phyloP scores from a whole-genome alignment of 2,888 invertebrate species.

The Hypsopygia costalis region DNA sequence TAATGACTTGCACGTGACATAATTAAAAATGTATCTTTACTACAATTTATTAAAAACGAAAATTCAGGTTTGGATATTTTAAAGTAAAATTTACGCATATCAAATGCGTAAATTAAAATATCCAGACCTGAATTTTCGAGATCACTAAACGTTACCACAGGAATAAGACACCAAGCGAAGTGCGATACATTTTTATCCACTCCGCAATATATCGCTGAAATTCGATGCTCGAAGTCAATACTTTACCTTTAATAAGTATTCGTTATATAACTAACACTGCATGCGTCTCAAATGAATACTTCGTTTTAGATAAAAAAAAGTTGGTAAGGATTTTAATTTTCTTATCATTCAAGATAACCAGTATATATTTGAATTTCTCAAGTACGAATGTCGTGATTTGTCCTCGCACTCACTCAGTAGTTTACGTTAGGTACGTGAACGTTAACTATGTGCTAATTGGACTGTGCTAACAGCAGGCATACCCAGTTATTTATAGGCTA shows the following conservation, averaged over 20 bases:
- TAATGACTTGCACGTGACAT: no score
- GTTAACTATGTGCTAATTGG: slow-evolving; percentile 38
- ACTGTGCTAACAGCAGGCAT: slow-evolving; percentile 23
- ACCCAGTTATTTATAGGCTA: slow-evolving; percentile 17
- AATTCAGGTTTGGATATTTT: no score
- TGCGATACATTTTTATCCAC: slow-evolving; percentile 1
- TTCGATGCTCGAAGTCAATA: slow-evolving; percentile 1
- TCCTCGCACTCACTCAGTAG: slow-evolving; percentile 20
- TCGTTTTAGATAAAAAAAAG: slow-evolving; percentile 7
- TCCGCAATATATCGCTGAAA: slow-evolving; percentile 1
- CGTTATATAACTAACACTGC: background rate
- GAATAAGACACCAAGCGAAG: background rate
- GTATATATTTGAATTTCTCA: slow-evolving; percentile 19
- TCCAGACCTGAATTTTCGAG: slow-evolving; percentile 6
- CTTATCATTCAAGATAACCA: slow-evolving; percentile 31
- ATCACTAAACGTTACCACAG: background rate
- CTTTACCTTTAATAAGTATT: background rate
- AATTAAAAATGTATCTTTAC: no score
- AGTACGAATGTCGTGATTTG: slow-evolving; percentile 21
- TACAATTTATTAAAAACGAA: no score
- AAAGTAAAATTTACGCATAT: no score
- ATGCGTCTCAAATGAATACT: slow-evolving; percentile 1
- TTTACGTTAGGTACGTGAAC: slow-evolving; percentile 23
- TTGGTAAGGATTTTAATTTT: slow-evolving; percentile 15
- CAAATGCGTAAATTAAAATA: slow-evolving; percentile 2